Base-by-base conservation (phyloP, 2,888 invertebrate genomes). In the Drosophila conformis region DNA sequence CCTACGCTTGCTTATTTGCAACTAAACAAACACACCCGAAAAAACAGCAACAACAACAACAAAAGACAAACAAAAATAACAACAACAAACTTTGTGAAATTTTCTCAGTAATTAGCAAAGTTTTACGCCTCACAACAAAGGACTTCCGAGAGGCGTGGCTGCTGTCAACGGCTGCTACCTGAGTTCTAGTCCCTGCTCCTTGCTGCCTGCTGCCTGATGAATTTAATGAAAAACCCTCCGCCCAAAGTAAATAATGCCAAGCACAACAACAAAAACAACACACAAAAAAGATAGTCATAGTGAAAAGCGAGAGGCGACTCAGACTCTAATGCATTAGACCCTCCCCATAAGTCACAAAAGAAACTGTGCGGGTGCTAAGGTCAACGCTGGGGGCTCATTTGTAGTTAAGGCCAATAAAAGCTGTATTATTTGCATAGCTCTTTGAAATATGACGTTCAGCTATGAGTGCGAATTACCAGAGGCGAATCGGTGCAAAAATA, bases 91-190 rank as follows among this genome's bases (percentile, higher is more conserved):
- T 73, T 76, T 89, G 87, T 71, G 82, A 78, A 78, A 86, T 86
- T 74, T 89, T 82, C 87, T 80, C 87, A 80, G 86, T 86, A 86
- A 86, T 86, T 86, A 86, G 86, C 86, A 86, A 86, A 86, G 89
- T 86, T 86, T 84, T 87, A 69, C 82, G 85, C 85, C 85, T 80
- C 74, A 74, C 84, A 87, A 86, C 85, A 84, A 86, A 80, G 81
- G 69, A 68, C 77, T 78, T 79, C 89, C 89, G 80, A 51, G 60
- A 60, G 70, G 70, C 59, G 69, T 46, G 69, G 53, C 21, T 58
- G 53, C 79, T 76, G 78, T 78, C 74, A 73, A 73, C 57, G 74
- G 42, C 58, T 77, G 58, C 61, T 57, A 62, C 42, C 73, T 68
- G 67, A 48, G 27, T 33, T 64, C 18, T 25, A 15, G 29, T 13